phyloP scores from a whole-genome alignment of 2,113 vertebrate species.

The Sorex fumeus region DNA sequence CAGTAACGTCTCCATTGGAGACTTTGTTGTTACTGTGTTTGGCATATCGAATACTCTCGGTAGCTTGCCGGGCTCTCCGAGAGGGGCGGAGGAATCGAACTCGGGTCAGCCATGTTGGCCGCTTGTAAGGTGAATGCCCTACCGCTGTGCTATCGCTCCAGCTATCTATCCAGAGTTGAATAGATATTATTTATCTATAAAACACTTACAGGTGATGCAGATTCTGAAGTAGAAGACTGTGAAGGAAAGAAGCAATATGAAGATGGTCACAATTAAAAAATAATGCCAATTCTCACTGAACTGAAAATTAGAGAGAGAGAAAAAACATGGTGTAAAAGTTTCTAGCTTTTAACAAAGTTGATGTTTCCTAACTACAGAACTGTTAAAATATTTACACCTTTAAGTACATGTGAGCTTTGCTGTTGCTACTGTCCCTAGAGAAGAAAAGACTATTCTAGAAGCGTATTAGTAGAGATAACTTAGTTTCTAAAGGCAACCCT shows the following conservation, averaged over 20 bases:
- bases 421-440: constrained; percentile 12
- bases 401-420: constrained; percentile 40
- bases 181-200: not conserved
- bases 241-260: constrained; percentile 12
- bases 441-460: constrained; percentile 41
- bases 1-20: too few species aligned
- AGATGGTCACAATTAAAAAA: constrained; percentile 70
- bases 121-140: too few species aligned
- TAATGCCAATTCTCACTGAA: constrained; percentile 50
- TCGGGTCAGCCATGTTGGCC: too few species aligned
- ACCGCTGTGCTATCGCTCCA: too few species aligned
- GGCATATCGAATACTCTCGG: too few species aligned
- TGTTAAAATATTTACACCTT: constrained; percentile 73
- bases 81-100: too few species aligned
- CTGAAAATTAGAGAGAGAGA: constrained; percentile 50
- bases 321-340: constrained; percentile 10
- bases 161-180: too few species aligned
- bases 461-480: not conserved
- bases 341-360: constrained; percentile 63
- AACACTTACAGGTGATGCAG: constrained; percentile 4
- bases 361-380: constrained; percentile 53
- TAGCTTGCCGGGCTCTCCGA: too few species aligned
- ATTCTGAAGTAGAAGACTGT: not conserved
- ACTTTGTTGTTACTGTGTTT: too few species aligned
- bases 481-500: constrained; percentile 21